phyloP scores from a whole-genome alignment of 2,113 vertebrate species.

The Rhegmatorhina hoffmannsi region DNA sequence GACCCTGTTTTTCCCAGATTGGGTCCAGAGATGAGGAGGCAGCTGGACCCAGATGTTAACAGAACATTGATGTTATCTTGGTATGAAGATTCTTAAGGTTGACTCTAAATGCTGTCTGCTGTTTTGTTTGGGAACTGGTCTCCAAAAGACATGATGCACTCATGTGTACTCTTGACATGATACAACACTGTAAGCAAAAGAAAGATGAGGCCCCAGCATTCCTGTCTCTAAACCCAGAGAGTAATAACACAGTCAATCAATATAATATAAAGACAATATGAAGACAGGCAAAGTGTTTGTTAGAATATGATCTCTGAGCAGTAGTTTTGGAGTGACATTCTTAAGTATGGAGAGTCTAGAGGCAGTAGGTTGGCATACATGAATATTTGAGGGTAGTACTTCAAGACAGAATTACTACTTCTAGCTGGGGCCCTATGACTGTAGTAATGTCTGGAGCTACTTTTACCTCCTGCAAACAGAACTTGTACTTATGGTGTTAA shows the following conservation, averaged over 20 bases:
- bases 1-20: neutral
- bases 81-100: neutral
- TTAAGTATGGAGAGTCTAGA: neutral
- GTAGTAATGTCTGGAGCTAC: neutral
- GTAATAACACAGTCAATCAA: neutral
- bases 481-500: rapidly evolving
- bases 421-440: neutral
- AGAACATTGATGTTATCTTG: neutral
- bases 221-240: neutral
- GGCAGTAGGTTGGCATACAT: rapidly evolving
- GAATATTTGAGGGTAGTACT: neutral
- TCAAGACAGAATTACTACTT: neutral
- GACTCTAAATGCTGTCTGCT: neutral
- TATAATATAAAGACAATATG: neutral
- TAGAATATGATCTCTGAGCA: slow-evolving; percentile 27
- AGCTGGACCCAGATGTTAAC: neutral
- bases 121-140: neutral
- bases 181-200: neutral
- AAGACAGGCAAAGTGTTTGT: neutral
- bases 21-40: neutral
- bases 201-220: neutral
- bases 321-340: neutral
- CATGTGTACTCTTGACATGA: neutral
- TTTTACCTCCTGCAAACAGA: neutral
- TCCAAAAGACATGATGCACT: neutral